A percentile compares a stretch with the other conserved stretches of the same genome.
phyloP scores from a whole-genome alignment of 1,140 invertebrate genomes.

The Lamellibrachia luymesi region DNA sequence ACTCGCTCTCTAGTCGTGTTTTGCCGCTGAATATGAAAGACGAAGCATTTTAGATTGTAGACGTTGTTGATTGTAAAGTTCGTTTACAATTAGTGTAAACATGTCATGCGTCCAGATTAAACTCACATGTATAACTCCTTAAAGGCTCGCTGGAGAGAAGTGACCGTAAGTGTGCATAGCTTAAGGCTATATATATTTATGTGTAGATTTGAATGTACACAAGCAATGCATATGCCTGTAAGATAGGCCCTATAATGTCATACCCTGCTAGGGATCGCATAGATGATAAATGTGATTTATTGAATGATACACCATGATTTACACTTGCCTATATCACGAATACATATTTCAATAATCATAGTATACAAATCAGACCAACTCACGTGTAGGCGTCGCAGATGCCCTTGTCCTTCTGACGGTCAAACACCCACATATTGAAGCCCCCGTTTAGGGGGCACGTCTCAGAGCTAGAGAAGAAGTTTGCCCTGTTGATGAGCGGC shows the following conservation, averaged over 20 bases:
- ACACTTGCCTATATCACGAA: neutral
- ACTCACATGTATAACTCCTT: neutral
- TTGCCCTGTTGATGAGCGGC: constrained; percentile 5
- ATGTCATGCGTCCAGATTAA: neutral
- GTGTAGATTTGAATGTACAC: neutral
- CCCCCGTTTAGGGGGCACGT: constrained; percentile 18
- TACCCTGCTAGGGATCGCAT: neutral
- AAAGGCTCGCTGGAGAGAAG: neutral
- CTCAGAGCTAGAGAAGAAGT: neutral
- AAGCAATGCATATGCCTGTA: neutral
- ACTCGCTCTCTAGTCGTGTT: constrained; percentile 26
- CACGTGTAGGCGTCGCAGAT: constrained; percentile 15
- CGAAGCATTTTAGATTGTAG: no score
- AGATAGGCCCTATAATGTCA: no score
- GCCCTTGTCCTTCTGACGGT: neutral
- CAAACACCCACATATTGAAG: constrained; percentile 20
- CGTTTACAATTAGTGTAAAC: no score
- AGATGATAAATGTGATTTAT: neutral
- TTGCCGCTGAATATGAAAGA: constrained; percentile 10
- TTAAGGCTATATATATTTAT: neutral
- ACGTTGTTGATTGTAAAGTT: no score
- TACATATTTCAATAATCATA: neutral
- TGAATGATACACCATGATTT: neutral
- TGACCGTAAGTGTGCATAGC: neutral
- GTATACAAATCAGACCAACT: neutral